phyloP scores from a whole-genome alignment of 2,888 invertebrate species.

The Chydorus sphaericus region DNA sequence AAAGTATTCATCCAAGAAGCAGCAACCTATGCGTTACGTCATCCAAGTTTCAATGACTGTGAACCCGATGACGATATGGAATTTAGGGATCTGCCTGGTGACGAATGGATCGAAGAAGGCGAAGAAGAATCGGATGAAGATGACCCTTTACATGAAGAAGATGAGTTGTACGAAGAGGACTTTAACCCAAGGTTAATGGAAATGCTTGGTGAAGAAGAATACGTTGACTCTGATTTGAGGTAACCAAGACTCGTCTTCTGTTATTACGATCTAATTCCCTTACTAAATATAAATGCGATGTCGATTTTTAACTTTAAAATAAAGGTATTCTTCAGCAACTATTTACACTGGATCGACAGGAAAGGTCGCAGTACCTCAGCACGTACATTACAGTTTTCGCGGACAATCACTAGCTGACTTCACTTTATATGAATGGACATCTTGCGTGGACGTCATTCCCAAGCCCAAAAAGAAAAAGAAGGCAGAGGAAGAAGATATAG shows the following conservation, averaged over 20 bases:
- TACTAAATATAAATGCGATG: too few relatives aligned
- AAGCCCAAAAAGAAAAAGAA: not conserved
- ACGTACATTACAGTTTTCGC: not conserved
- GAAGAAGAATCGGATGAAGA: too few relatives aligned
- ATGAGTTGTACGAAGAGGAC: too few relatives aligned
- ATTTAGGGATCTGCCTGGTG: not conserved
- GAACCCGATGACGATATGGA: not conserved
- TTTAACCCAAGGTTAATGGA: too few relatives aligned
- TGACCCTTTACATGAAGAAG: too few relatives aligned
- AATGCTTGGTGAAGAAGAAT: too few relatives aligned
- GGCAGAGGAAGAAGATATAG: not conserved
- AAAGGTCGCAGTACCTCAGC: not conserved
- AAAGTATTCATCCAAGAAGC: not conserved
- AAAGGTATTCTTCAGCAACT: not conserved
- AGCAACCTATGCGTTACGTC: not conserved
- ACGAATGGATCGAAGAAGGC: not conserved
- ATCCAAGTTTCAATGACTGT: not conserved
- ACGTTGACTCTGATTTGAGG: not conserved
- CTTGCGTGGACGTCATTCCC: not conserved
- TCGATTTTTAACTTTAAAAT: too few relatives aligned
- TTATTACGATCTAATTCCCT: too few relatives aligned
- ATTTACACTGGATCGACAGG: not conserved
- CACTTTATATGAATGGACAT: not conserved
- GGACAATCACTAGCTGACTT: not conserved
- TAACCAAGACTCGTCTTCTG: not conserved